These are phyloP conservation scores for Scleropages formosus DNA, from an alignment of 2,797 vertebrate species.

Conservation along the genomic window DNA sequence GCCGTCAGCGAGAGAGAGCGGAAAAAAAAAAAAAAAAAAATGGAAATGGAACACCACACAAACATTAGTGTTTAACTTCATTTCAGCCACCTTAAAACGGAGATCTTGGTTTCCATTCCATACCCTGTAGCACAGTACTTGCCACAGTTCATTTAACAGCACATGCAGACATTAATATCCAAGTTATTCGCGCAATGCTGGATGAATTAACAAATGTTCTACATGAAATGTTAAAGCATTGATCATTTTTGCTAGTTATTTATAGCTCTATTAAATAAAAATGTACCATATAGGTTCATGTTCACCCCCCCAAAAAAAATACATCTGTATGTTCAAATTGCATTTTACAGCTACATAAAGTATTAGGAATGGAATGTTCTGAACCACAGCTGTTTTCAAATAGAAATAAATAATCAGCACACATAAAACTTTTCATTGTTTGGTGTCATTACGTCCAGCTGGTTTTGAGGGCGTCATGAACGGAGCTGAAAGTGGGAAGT, in stretches of 20 bases:
- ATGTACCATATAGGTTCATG: not conserved
- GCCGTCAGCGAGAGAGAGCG: not conserved
- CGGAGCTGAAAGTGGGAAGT: not conserved
- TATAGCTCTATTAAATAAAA: too few species aligned
- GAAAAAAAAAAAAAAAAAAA: not conserved
- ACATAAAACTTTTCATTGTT: not conserved
- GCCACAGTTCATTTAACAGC: not conserved
- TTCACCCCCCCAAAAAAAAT: not conserved
- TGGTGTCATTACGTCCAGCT: slow-evolving; percentile 1
- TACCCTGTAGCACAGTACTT: not conserved
- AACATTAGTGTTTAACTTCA: not conserved
- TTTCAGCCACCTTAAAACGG: not conserved
- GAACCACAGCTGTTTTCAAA: too few species aligned
- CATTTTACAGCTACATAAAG: not conserved
- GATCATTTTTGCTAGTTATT: too few species aligned
- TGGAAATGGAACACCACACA: not conserved
- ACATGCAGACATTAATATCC: not conserved
- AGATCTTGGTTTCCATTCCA: not conserved
- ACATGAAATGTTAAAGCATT: not conserved
- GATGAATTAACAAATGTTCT: slow-evolving; percentile 1
- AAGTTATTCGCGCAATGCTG: not conserved
- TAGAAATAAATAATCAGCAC: not conserved
- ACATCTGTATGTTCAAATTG: not conserved
- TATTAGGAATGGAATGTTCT: not conserved
- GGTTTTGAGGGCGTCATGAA: not conserved